A percentile compares a stretch with the other conserved stretches of the same genome.
Evolutionary conservation across 2,888 invertebrate genomes (phyloP).

Genomic region (Scrobipalpa costella): DNA sequence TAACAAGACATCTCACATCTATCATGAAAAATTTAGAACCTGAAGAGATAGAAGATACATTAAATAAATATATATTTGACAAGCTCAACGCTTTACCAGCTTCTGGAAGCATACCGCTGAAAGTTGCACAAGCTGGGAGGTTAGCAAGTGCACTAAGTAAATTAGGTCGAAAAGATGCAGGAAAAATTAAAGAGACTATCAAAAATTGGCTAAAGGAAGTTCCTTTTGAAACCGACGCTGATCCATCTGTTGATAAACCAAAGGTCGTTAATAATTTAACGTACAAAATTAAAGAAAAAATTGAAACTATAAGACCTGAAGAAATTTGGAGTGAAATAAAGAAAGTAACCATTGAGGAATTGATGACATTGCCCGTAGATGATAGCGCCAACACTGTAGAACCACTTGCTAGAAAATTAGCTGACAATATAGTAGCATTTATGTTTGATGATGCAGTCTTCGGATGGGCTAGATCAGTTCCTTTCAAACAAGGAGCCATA

Average conservation of each 20-base stretch:
- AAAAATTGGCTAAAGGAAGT: neutral
- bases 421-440: neutral
- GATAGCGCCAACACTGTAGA: neutral
- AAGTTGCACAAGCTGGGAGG: neutral
- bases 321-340: constrained; percentile 1
- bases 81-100: neutral
- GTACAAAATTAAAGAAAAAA: neutral
- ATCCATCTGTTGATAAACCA: neutral
- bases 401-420: neutral
- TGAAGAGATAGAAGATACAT: neutral
- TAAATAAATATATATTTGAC: neutral
- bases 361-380: neutral
- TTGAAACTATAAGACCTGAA: neutral
- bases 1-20: neutral
- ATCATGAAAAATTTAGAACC: neutral
- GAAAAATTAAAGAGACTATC: neutral
- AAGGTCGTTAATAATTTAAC: neutral
- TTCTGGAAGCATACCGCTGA: neutral
- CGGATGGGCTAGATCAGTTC: neutral
- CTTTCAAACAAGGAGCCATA: neutral
- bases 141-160: neutral
- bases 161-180: neutral
- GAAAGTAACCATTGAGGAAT: neutral
- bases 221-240: neutral
- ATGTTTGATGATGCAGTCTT: neutral